Evolutionary conservation across 2,113 vertebrate species (phyloP), one percentile per base, ranked within the genome.

Genomic region (Dermatemys mawii): DNA sequence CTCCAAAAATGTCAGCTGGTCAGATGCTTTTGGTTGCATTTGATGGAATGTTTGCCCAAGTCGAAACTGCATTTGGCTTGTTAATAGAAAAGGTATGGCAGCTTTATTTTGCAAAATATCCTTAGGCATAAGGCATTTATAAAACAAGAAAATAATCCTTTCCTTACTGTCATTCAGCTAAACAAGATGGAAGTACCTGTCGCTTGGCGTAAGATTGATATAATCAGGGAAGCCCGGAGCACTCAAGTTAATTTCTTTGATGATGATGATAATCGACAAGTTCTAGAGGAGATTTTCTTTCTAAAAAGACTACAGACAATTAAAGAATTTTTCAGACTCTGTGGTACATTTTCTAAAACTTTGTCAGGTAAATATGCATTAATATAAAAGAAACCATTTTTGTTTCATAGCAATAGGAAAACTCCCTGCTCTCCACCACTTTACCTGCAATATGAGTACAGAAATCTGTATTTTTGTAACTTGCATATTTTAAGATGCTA

Each of bases 1-100:
- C 99, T 2, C 99, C 99, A 11, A 99, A 99, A 98, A 99, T 99
- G 99, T 99, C 99, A 86, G 99, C 99, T 11, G 99, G 99, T 17
- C 99, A 99, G 95, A 99, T 99, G 99, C 97, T 99, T 94, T 95
- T 99, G 97, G 99, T 99, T 55, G 99, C 99, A 78, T 99, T 99
- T 96, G 99, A 99, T 83, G 99, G 99, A 96, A 99, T 99, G 99
- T 99, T 99, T 97, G 99, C 99, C 32, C 99, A 99, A 97, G 98
- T 99, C 75, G 99, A 99, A 98, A 98, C 98, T 19, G 99, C 99
- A 16, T 99, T 99, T 96, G 98, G 99, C 21, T 99, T 99, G 94
- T 98, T 99, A 94, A 98, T 99, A 92, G 99, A 99, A 81, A 99
- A 99, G 99, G 99, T 99, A 98, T 89, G 81, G 83, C n/a, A n/a